These are phyloP conservation scores for Ips typographus DNA, from an alignment of 1,140 invertebrate species.

Conservation along the genomic window DNA sequence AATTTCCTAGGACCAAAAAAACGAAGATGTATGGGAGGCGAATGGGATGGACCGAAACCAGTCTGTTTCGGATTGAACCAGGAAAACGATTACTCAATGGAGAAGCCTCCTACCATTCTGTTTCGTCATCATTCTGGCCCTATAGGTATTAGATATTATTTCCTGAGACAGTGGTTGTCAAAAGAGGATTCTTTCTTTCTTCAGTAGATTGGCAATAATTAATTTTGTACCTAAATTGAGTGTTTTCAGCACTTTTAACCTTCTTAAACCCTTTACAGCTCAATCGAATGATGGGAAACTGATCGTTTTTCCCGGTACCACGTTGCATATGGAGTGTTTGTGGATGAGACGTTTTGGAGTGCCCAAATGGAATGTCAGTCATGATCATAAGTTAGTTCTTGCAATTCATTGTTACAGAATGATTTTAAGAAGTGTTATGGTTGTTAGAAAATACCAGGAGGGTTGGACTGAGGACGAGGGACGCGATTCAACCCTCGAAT, in stretches of 20 bases:
- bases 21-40: constrained; percentile 69
- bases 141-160: constrained; percentile 55
- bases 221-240: too few relatives aligned
- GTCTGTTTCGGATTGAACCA: constrained; percentile 80
- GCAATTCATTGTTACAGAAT: too few relatives aligned
- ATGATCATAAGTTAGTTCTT: constrained; percentile 61
- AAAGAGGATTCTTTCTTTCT: too few relatives aligned
- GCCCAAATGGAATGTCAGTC: constrained; percentile 79
- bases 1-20: constrained; percentile 52
- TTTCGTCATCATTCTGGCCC: constrained; percentile 78
- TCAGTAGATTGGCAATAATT: too few relatives aligned
- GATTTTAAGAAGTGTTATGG: too few relatives aligned
- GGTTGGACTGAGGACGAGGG: constrained; percentile 81
- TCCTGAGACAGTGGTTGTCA: too few relatives aligned
- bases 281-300: constrained; percentile 83
- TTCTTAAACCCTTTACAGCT: constrained; percentile 51
- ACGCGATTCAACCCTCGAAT: constrained; percentile 76
- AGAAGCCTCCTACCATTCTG: constrained; percentile 81
- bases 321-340: constrained; percentile 82
- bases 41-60: constrained; percentile 77
- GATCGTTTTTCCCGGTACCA: constrained; percentile 81
- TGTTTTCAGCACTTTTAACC: too few relatives aligned
- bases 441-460: constrained; percentile 66
- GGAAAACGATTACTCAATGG: constrained; percentile 83
- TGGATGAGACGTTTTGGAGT: constrained; percentile 82